Conservation (phyloP, 2,113 vertebrate genomes). For the Ariopsis seemanni region DNA sequence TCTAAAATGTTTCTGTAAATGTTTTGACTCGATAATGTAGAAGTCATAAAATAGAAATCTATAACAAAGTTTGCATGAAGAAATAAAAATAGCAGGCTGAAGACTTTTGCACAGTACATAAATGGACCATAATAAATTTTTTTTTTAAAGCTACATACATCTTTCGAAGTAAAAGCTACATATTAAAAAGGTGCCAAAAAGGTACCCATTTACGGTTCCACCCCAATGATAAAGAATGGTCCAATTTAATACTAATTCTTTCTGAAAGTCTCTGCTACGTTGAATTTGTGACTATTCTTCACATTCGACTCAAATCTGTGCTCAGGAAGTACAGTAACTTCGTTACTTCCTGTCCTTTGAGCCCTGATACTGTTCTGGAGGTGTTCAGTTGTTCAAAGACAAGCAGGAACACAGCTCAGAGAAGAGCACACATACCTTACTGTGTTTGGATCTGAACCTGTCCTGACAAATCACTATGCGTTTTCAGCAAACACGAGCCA, state of each 20-base stretch:
- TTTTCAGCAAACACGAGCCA: background rate
- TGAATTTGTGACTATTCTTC: background rate
- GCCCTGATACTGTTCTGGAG: background rate
- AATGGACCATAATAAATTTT: no score
- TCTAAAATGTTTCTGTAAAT: no score
- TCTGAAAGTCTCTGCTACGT: background rate
- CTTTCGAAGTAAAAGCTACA: background rate
- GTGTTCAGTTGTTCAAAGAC: background rate
- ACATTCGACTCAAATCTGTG: background rate
- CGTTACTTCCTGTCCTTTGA: background rate
- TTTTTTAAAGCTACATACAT: background rate
- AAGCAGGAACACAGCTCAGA: conserved; percentile 15
- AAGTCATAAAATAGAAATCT: no score
- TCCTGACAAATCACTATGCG: conserved; percentile 37
- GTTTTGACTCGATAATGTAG: no score
- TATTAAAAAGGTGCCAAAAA: background rate
- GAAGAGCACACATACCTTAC: background rate
- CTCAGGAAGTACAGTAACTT: background rate
- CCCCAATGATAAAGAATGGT: background rate
- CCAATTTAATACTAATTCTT: background rate
- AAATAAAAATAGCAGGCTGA: no score
- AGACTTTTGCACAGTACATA: no score
- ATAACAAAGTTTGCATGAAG: no score
- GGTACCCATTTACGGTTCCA: background rate
- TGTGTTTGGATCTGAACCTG: conserved; percentile 41